Evolutionary conservation across 2,888 invertebrate species (phyloP), one percentile per base, ranked within the genome.

Genomic region (Syrista parreyssii): DNA sequence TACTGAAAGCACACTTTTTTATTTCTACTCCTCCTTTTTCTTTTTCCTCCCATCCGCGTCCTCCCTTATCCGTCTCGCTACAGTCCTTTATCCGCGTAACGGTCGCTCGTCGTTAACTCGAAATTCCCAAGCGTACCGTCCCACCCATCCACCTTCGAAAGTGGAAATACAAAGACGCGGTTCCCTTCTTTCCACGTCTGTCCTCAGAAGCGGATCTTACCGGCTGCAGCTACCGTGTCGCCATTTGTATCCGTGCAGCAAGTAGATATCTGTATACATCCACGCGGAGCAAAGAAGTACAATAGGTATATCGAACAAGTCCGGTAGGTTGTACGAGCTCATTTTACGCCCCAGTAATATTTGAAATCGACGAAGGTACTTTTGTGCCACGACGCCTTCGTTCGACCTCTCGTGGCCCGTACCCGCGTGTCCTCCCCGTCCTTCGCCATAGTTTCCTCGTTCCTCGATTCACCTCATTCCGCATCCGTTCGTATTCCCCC

Each of bases 301-400:
- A 55, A 55, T 15, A 55, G 55, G 23, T 55, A 55, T 55, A 55
- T 23, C 55, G 55, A 55, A 55, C 0, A 55, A 23, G 55, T 55
- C 55, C 55, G 0, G 55, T 9, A 23, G 55, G 55, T 23, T 1
- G 83, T 40, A 78, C 79, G 87, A 89, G 86, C 87, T 88, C 85
- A 86, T 89, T 89, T 89, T 88, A 86, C 88, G 85, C 87, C 82
- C 84, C 84, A 84, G 76, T 79, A 84, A 84, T 80, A 83, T 80
- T 78, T 81, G 83, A 85, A 88, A 89, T 85, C 84, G 84, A 84
- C 81, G 55, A 55, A 40, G 55, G 55, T 23, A 55, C 55, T 55
- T 55, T 55, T 55, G 55, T 6, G 40, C 40, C 40, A 40, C 23
- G 55, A 55, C 55, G 55, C 55, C 9, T 23, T 55, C 23, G 55